These are phyloP conservation scores for Diorhabda carinulata DNA, from an alignment of 1,140 invertebrate species.

Conservation along the genomic window DNA sequence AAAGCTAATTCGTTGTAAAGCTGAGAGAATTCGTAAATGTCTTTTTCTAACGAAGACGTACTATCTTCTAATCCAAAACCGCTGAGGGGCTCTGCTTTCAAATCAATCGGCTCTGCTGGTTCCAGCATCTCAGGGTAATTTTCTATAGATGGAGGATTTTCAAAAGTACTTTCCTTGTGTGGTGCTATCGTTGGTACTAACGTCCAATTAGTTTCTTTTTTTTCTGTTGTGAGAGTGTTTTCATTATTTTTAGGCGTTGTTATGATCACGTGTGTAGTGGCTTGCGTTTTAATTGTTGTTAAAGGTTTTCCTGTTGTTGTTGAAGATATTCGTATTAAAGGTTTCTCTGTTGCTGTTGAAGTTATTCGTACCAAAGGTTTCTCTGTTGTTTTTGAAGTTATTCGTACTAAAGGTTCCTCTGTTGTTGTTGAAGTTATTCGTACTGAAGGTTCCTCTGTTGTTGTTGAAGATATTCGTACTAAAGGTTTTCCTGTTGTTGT, in stretches of 20 bases:
- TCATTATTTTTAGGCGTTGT: background rate
- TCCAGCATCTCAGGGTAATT: slow-evolving; percentile 26
- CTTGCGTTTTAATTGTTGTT: background rate
- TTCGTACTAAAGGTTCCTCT: too few relatives aligned
- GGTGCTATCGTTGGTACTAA: slow-evolving; percentile 42
- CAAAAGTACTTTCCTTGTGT: slow-evolving; percentile 21
- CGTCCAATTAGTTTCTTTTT: slow-evolving; percentile 36
- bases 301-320: background rate
- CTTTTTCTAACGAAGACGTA: slow-evolving; percentile 57
- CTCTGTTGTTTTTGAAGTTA: too few relatives aligned
- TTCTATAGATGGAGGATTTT: slow-evolving; percentile 13
- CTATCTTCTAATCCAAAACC: slow-evolving; percentile 72
- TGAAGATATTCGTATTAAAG: background rate
- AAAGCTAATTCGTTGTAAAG: slow-evolving; percentile 82
- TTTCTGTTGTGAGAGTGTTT: slow-evolving; percentile 12
- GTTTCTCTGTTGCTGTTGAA: background rate
- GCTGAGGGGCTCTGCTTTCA: slow-evolving; percentile 57
- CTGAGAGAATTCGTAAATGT: slow-evolving; percentile 50
- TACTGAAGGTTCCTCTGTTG: too few relatives aligned
- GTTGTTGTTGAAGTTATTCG: too few relatives aligned
- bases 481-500: too few relatives aligned
- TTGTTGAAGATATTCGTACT: too few relatives aligned
- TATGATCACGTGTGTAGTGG: background rate
- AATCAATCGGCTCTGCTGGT: slow-evolving; percentile 47
- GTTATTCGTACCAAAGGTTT: background rate